Base-by-base conservation (phyloP, 2,113 vertebrate species). In the Xenus cinereus region DNA sequence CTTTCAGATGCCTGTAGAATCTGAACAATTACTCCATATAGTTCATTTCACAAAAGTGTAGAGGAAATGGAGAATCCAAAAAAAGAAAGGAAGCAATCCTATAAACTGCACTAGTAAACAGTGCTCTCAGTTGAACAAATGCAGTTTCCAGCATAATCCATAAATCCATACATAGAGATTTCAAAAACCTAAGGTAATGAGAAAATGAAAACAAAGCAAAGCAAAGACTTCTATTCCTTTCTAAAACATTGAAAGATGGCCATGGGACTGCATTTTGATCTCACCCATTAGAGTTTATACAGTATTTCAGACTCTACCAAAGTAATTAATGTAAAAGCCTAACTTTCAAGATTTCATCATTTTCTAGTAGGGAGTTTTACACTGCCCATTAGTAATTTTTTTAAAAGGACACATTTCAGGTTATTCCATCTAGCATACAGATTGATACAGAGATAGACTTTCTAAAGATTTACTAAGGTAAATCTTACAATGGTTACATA, bases 401-500 rank as follows among this genome's bases (percentile, higher is more conserved):
- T 90, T 28, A 1, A 32, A 80, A 84, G 11, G 35, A 4, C 21
- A 5, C 12, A 39, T 41, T 78, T 46, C 35, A 63, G 32, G 28
- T 64, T 66, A 22, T 80, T 69, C 28, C 51, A 27, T 37, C 56
- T 16, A 39, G 51, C 10, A 14, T 5, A 9, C 4, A 39, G n/a
- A 43, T 33, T 48, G 45, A 72, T 71, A 67, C 37, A 80, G 68
- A 46, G 97, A 96, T 95, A 91, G 97, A 75, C 87, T 81, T 45
- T 15, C 15, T 75, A 59, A 48, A 48, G 84, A 7, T 73, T 80
- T 87, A 26, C 59, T 46, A 86, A 96, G 97, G 90, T 77, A 87
- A 98, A 97, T 89, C 94, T 97, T 78, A 35, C 89, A 91, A 35
- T 57, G 93, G 76, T 97, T 97, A 95, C 96, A 80, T 95, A 98